Conservation (phyloP, 1,140 invertebrate species). For the Drosophila chauvacae region DNA sequence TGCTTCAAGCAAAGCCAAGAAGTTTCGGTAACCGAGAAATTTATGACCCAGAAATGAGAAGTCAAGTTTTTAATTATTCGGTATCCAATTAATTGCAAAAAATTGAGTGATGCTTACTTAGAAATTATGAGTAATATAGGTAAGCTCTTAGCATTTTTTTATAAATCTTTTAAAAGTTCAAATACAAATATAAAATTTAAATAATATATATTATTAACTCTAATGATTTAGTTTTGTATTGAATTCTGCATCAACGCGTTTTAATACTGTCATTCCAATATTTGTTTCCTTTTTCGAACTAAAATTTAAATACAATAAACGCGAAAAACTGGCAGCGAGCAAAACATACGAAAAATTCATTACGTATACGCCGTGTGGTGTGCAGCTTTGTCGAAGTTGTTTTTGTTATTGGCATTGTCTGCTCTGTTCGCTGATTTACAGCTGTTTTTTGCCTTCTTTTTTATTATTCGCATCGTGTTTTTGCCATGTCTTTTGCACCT, state of each 20-base stretch:
- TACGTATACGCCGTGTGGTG: conserved; percentile 61
- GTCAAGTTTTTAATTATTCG: conserved; percentile 3
- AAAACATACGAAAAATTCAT: conserved; percentile 52
- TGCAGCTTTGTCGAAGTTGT: conserved; percentile 18
- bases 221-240: background rate
- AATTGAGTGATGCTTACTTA: no score
- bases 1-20: conserved; percentile 31
- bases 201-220: background rate
- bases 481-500: conserved; percentile 62
- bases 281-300: background rate
- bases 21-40: conserved; percentile 29
- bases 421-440: conserved; percentile 66
- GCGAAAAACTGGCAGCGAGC: conserved; percentile 38
- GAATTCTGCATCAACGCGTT: background rate
- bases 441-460: conserved; percentile 34
- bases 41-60: conserved; percentile 36
- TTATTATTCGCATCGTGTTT: conserved; percentile 29
- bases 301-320: conserved; percentile 1
- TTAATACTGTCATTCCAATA: background rate
- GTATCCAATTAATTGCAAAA: background rate
- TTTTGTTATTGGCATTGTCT: conserved; percentile 40
- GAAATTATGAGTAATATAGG: background rate
- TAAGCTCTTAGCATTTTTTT: no score
- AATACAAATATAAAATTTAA: background rate
- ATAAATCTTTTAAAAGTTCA: background rate